These are phyloP conservation scores for Macrotus californicus DNA, from an alignment of 2,113 vertebrate genomes.

Conservation along the genomic window DNA sequence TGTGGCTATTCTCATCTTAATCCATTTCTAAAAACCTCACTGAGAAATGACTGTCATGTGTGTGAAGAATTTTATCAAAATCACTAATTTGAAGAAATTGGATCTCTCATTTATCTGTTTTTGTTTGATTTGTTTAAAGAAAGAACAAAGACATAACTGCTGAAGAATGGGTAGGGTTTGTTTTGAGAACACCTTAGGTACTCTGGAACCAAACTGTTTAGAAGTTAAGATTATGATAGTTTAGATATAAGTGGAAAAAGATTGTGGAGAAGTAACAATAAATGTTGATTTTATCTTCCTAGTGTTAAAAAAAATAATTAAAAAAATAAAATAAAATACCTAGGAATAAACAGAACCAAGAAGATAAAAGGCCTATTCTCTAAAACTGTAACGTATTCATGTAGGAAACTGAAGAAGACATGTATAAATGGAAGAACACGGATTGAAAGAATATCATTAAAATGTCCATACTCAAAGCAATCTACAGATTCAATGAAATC, in stretches of 20 bases:
- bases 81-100: neutral
- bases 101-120: neutral
- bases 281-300: neutral
- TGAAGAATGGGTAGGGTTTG: neutral
- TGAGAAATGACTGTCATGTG: neutral
- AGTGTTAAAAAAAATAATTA: too few relatives aligned
- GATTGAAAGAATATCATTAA: too few relatives aligned
- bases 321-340: neutral
- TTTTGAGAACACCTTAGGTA: neutral
- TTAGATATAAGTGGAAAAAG: neutral
- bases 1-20: neutral
- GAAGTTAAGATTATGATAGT: neutral
- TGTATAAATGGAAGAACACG: too few relatives aligned
- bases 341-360: too few relatives aligned
- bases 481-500: too few relatives aligned
- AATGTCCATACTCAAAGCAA: too few relatives aligned
- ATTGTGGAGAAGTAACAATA: neutral
- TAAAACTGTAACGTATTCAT: too few relatives aligned
- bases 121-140: neutral
- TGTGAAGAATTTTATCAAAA: neutral
- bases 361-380: too few relatives aligned
- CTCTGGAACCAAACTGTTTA: neutral
- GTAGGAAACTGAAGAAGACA: too few relatives aligned
- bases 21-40: neutral
- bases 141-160: neutral